Evolutionary conservation across 2,113 vertebrate species (phyloP), one percentile per base, ranked within the genome.

Genomic region (Pandion haliaetus): DNA sequence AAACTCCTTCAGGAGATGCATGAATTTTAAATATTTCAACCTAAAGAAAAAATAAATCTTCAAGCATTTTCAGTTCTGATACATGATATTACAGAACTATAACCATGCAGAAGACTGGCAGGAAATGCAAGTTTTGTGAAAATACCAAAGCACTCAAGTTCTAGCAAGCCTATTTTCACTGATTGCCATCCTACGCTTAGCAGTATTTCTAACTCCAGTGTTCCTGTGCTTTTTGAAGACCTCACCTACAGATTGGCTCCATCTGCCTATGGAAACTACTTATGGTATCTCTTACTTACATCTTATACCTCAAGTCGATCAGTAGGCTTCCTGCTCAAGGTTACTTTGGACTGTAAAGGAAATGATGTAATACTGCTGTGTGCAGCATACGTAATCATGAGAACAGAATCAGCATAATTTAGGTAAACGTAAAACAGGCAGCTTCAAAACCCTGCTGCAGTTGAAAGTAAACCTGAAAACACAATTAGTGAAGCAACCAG

Each of bases 401-500:
- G 84, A 95, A 71, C 86, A 93, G 93, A 95, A 97, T 73, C 67
- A 93, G 34, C 69, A 87, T 90, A 82, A 92, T 95, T 96, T 81
- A 95, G 58, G 93, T 52, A 95, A 91, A 50, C 82, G 32, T 74
- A 93, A 55, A 78, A 94, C 17, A 96, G 66, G 66, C 34, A 90
- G 90, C 81, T 85, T 95, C 69, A 92, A 96, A 96, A 95, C 36
- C 40, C 65, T 89, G 52, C 24, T 25, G 8, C 91, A 58, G 81
- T 81, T 93, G 34, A 88, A 94, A 95, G 90, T 71, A 95, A 98
- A 92, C 74, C 59, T 82, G 70, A 94, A 93, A 96, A 97, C 88
- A 36, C 95, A 76, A 88, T 94, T 96, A 97, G 78, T 45, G 71
- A 97, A 95, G 66, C 25, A 91, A 94, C 25, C 36, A 82, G 32